Evolutionary conservation across 2,888 invertebrate genomes (phyloP).

Genomic region (Thumatha senex): DNA sequence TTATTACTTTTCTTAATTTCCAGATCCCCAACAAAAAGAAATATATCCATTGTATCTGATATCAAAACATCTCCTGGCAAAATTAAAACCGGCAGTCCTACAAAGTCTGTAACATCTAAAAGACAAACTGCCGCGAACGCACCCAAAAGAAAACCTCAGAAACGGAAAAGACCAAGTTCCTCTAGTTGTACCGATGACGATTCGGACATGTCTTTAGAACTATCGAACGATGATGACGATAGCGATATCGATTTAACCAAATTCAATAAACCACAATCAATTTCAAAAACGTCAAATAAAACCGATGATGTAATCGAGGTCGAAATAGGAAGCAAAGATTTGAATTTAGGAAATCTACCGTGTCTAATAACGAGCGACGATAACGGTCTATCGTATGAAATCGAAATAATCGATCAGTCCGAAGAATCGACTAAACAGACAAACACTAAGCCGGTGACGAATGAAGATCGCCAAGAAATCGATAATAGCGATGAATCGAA

Average conservation of each 20-base stretch:
- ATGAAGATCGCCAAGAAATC: too few species aligned
- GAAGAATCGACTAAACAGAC: background rate
- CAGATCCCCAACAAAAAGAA: conserved; percentile 12
- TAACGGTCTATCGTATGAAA: conserved; percentile 30
- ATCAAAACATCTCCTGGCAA: conserved; percentile 8
- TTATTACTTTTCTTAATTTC: background rate
- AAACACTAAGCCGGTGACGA: too few species aligned
- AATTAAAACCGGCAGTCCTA: conserved; percentile 1
- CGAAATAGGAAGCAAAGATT: conserved; percentile 7
- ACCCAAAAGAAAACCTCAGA: background rate
- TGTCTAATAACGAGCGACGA: conserved; percentile 3
- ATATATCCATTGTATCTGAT: background rate
- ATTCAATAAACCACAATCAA: background rate
- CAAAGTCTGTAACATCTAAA: background rate
- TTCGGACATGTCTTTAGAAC: background rate
- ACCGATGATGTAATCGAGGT: conserved; percentile 1
- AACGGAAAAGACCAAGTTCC: background rate
- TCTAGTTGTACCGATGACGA: background rate
- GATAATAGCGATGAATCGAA: background rate
- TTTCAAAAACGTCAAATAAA: background rate
- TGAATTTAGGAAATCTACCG: conserved; percentile 12
- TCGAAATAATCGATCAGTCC: conserved; percentile 44
- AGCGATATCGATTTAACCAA: conserved; percentile 1
- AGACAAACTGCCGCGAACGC: background rate
- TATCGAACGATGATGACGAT: background rate